Evolutionary conservation across 2,113 vertebrate genomes (phyloP), one percentile per base, ranked within the genome.

Genomic region (Lethenteron camtschaticum): DNA sequence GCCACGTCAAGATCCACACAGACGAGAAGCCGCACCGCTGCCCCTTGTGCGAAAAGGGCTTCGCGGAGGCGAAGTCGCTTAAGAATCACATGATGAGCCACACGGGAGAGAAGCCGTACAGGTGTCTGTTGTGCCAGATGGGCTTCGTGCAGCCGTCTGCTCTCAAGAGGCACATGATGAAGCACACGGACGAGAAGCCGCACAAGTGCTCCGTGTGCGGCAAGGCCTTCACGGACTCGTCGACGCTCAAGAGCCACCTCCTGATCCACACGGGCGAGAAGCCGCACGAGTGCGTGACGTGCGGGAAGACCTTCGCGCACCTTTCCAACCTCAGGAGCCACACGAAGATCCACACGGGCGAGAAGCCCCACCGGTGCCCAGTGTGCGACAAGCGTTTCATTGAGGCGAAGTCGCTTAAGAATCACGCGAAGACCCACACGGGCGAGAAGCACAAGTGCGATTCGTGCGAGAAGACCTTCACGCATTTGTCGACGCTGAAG

Each of bases 401-500:
- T 11, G n/a, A 66, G 41, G 41, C 41, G 41, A 41, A 41, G 41
- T 41, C 41, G 41, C n/a, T 66, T 66, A 16, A 16, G 63, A 66
- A 66, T 16, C 63, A 66, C 63, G 24, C 24, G 63, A 66, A 24
- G n/a, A 66, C 63, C n/a, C 63, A 66, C 63, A 66, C 63, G 10
- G 63, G 63, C 10, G 63, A 66, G 63, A n/a, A 24, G n/a, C 24
- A 66, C 10, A 66, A 66, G n/a, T 66, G 63, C 11, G n/a, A n/a
- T n/a, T 16, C 24, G n/a, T 66, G 63, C 11, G 63, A 24, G n/a
- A 66, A 66, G 24, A 24, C 63, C 9, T 66, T 66, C 24, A 66
- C 63, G 24, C 63, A 24, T 66, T 24, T 10, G 9, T n/a, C n/a
- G 9, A 66, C n/a, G n/a, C n/a, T 66, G 63, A n/a, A 80, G 56